Percentiles rank a stretch among this genome's conserved stretches.
phyloP scores from a whole-genome alignment of 2,113 vertebrate species.

The Archilochus colubris region DNA sequence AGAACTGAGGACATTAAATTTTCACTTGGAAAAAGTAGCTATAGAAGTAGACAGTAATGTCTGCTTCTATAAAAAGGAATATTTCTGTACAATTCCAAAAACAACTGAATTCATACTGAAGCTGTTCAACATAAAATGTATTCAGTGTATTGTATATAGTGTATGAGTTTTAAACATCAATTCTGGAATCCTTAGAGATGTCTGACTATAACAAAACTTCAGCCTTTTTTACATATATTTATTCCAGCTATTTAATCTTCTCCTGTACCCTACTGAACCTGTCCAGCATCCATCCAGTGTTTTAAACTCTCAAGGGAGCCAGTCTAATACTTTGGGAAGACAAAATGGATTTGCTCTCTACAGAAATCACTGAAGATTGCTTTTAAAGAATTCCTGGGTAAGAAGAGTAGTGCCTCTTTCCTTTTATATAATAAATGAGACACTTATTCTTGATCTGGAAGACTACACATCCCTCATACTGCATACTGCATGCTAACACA shows the following conservation, averaged over 20 bases:
- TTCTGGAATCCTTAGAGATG: not conserved
- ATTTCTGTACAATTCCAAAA: not conserved
- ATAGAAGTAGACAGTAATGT: not conserved
- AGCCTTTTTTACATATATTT: not conserved
- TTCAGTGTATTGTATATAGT: too few relatives aligned
- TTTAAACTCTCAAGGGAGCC: not conserved
- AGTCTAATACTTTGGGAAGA: not conserved
- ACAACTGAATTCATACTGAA: not conserved
- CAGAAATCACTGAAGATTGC: not conserved
- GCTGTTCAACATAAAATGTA: not conserved
- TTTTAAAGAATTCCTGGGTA: not conserved
- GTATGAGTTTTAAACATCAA: not conserved
- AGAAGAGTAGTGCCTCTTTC: not conserved
- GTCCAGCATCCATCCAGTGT: not conserved
- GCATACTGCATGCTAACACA: not conserved
- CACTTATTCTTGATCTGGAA: not conserved
- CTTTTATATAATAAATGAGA: not conserved
- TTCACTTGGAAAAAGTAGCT: not conserved
- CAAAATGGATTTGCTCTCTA: not conserved
- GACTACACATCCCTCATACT: not conserved
- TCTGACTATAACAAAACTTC: not conserved
- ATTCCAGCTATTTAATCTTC: not conserved
- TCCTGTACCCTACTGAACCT: not conserved
- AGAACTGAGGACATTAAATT: not conserved
- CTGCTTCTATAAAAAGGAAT: not conserved